Base-by-base conservation (phyloP, 2,113 vertebrate genomes). In the Hippoglossus stenolepis region DNA sequence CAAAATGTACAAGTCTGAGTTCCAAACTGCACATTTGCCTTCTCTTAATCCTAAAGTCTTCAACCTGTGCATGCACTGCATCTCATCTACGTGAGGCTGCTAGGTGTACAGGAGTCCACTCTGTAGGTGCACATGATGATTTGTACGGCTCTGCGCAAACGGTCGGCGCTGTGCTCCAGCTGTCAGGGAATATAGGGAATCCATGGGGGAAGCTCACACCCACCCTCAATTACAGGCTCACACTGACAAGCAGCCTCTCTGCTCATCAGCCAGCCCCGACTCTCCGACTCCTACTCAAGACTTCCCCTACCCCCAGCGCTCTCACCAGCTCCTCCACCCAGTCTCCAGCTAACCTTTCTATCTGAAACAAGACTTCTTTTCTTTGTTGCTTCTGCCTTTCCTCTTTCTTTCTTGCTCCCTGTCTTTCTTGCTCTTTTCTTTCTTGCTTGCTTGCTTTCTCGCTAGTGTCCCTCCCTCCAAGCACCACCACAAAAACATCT, bases 221-320 rank as follows among this genome's bases (percentile, higher is more conserved):
- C 86, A 83, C 70, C 87, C 72, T 87, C 81, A 86, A 93, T 91
- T 89, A 90, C 86, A 84, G 88, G 28, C 76, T 84, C 31, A 10
- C 68, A 43, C 75, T 90, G 89, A 90, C 90, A 91, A 84, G 62
- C 83, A 82, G 85, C 65, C 83, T 66, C 59, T 57, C 64, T 35
- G 26, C 76, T 89, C 83, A 82, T 86, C 89, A 86, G 71, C 76
- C 79, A 57, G 56, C 79, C 60, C 62, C 31, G 31, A 43, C 60
- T 10, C 74, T 69, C 69, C 61, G 43, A 62, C 60, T 59, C 70
- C 80, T 67, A 66, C 65, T 67, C 53, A 13, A 76, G 54, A 69
- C 13, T 14, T 24, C 65, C 70, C 61, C 40, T 54, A 76, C 70
- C 21, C 69, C 23, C 31, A 67, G 70, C 62, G 0, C 4, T 8